Percentiles rank a stretch among this genome's conserved stretches.
Evolutionary conservation across 2,113 vertebrate species (phyloP).

Genomic region (Silurus meridionalis): DNA sequence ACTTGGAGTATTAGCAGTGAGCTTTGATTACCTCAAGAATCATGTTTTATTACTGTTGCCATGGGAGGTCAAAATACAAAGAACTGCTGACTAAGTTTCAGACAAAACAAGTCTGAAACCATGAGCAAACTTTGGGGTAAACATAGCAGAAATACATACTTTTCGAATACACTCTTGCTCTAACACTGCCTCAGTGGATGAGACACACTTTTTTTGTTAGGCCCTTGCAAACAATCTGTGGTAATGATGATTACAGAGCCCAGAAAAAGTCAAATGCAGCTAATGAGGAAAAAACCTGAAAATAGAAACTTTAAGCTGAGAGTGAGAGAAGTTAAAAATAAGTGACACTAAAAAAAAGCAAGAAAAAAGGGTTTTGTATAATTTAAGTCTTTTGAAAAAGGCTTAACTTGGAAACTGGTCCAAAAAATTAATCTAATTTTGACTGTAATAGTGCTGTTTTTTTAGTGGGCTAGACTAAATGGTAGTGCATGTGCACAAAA

Average conservation of each 20-base stretch:
- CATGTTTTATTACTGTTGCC: background rate
- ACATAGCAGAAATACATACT: background rate
- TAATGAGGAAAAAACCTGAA: background rate
- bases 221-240: background rate
- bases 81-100: background rate
- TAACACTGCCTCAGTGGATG: too few relatives aligned
- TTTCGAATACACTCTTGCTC: background rate
- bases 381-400: background rate
- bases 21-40: background rate
- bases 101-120: background rate
- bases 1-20: background rate
- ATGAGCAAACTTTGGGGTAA: background rate
- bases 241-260: background rate
- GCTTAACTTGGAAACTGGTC: background rate
- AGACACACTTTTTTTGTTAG: background rate
- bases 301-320: background rate
- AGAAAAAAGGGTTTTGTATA: background rate
- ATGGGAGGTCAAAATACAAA: background rate
- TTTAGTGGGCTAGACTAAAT: constrained; percentile 3
- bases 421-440: background rate
- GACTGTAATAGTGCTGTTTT: background rate
- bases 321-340: background rate
- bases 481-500: background rate
- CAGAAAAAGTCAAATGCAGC: background rate
- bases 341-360: background rate